Percentiles rank a stretch among this genome's conserved stretches.
These are phyloP conservation scores for Struthidea cinerea DNA, from an alignment of 2,113 vertebrate genomes.

Conservation along the genomic window DNA sequence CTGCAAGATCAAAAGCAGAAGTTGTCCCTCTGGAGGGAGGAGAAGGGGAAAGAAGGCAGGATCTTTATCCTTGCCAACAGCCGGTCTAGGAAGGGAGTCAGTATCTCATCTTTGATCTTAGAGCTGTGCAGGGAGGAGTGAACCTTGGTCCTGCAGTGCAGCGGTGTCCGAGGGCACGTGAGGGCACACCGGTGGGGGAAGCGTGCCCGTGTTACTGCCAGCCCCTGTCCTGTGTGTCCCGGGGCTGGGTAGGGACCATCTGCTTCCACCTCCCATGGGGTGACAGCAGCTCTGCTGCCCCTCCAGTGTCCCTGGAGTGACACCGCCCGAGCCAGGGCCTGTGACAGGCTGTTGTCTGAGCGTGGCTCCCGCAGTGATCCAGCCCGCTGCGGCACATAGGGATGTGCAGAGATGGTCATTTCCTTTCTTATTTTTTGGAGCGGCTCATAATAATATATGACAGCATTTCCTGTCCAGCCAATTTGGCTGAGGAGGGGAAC, in stretches of 20 bases:
- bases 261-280: background rate
- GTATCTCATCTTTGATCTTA: background rate
- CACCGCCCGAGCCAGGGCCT: accelerated
- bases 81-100: background rate
- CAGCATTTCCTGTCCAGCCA: slow-evolving; percentile 40
- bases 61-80: background rate
- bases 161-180: accelerated
- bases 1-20: background rate
- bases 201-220: background rate
- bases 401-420: background rate
- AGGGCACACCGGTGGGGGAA: background rate
- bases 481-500: background rate
- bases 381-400: background rate
- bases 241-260: background rate
- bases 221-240: background rate
- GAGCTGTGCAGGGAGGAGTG: background rate
- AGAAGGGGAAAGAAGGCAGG: background rate
- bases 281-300: background rate
- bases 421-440: background rate
- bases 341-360: background rate
- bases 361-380: accelerated
- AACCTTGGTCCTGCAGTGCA: background rate
- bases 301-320: accelerated
- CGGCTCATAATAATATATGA: background rate
- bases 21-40: background rate